Conservation (phyloP, 2,888 invertebrate species). For the Colostygia pectinataria region DNA sequence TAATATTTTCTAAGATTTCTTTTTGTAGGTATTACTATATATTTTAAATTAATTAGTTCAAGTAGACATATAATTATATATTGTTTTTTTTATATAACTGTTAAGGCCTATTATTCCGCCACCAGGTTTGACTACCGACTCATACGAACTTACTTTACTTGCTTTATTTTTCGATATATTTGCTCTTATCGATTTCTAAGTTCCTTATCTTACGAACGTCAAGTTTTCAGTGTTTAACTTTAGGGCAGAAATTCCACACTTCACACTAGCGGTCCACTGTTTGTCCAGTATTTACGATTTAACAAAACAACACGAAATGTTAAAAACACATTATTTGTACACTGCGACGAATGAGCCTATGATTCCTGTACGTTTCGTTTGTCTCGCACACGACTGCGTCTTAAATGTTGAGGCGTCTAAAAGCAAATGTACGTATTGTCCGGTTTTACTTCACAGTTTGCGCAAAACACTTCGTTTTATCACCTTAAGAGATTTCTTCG, state of each 20-base stretch:
- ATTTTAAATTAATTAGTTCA: no score
- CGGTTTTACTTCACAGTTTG: constrained; percentile 36
- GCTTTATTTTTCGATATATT: background rate
- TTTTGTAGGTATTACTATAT: no score
- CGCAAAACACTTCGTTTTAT: constrained; percentile 65
- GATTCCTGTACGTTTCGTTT: constrained; percentile 72
- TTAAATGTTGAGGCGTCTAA: constrained; percentile 31
- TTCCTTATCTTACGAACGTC: constrained; percentile 23
- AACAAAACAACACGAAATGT: constrained; percentile 83
- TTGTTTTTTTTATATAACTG: background rate
- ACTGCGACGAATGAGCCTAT: constrained; percentile 80
- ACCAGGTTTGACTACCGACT: no score
- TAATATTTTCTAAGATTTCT: no score
- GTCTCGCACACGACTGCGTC: constrained; percentile 70
- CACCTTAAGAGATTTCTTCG: constrained; percentile 47
- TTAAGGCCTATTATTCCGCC: no score
- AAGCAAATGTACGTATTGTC: constrained; percentile 65
- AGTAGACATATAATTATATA: background rate
- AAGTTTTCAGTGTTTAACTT: constrained; percentile 53
- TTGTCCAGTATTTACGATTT: constrained; percentile 82
- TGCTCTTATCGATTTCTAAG: constrained; percentile 1
- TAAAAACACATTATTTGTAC: constrained; percentile 83
- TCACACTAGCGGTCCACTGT: constrained; percentile 63
- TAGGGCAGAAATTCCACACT: constrained; percentile 67
- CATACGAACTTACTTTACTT: no score